Evolutionary conservation across 2,113 vertebrate genomes (phyloP).

Genomic region (Rhineura floridana): DNA sequence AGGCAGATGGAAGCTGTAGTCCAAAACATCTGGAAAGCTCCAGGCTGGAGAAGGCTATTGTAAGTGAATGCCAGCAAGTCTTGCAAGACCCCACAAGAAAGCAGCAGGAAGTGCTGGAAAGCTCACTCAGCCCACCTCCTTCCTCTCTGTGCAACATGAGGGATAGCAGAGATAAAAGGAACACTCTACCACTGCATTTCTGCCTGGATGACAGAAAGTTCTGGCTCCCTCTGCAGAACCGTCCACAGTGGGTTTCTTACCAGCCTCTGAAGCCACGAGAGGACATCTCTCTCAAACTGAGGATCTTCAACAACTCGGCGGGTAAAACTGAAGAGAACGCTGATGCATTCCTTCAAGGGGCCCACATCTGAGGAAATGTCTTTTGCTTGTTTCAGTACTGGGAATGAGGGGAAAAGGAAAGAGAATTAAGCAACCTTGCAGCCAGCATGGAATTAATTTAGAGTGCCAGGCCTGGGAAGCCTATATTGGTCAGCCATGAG

Average conservation of each 20-base stretch:
- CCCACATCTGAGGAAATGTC: slow-evolving; percentile 83
- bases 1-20: too few relatives aligned
- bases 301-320: slow-evolving; percentile 88
- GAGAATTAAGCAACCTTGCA: slow-evolving; percentile 15
- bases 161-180: not conserved
- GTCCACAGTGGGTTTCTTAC: too few relatives aligned
- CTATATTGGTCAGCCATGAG: not conserved
- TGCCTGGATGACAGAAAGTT: too few relatives aligned
- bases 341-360: slow-evolving; percentile 91
- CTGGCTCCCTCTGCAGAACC: not conserved
- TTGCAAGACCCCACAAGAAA: too few relatives aligned
- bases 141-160: too few relatives aligned
- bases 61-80: too few relatives aligned
- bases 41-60: too few relatives aligned
- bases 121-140: too few relatives aligned
- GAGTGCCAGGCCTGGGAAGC: not conserved
- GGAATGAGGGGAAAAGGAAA: slow-evolving; percentile 30
- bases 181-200: not conserved
- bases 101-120: too few relatives aligned
- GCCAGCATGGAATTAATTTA: not conserved
- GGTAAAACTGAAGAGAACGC: slow-evolving; percentile 94
- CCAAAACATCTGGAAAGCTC: too few relatives aligned
- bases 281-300: slow-evolving; percentile 91
- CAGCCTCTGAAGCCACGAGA: slow-evolving; percentile 91
- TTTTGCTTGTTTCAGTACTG: slow-evolving; percentile 72